phyloP scores from a whole-genome alignment of 2,888 invertebrate genomes.

The Drosophila vallismaia region DNA sequence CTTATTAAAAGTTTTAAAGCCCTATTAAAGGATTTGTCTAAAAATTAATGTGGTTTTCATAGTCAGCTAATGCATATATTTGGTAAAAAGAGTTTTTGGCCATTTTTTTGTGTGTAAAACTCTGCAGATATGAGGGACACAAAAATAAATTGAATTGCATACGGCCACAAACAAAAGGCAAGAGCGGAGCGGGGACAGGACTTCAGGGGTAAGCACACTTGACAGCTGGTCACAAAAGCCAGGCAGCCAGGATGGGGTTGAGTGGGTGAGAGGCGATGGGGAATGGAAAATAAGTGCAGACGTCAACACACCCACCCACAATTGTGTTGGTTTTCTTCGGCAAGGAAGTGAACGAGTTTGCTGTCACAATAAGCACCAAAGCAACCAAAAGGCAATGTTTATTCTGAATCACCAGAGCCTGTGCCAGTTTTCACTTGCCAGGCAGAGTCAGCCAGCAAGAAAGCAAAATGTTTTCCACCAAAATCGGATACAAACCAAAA shows the following conservation, averaged over 20 bases:
- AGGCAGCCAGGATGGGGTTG: slow-evolving; percentile 25
- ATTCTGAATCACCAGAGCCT: slow-evolving; percentile 64
- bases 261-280: neutral
- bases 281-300: slow-evolving; percentile 61
- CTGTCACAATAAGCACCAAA: slow-evolving; percentile 62
- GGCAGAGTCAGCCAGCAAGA: slow-evolving; percentile 27
- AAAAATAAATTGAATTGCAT: slow-evolving; percentile 78
- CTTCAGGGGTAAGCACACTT: slow-evolving; percentile 42
- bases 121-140: slow-evolving; percentile 41
- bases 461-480: slow-evolving; percentile 44
- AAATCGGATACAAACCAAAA: slow-evolving; percentile 47
- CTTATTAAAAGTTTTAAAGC: neutral
- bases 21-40: neutral
- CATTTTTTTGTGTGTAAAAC: slow-evolving; percentile 13
- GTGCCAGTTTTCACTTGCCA: slow-evolving; percentile 7
- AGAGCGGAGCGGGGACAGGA: neutral
- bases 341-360: slow-evolving; percentile 36
- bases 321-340: slow-evolving; percentile 26
- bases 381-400: slow-evolving; percentile 73
- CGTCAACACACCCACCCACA: slow-evolving; percentile 61
- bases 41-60: neutral
- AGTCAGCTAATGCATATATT: neutral
- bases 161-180: slow-evolving; percentile 26
- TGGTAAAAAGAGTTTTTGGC: neutral
- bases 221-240: slow-evolving; percentile 74